Percentiles rank a stretch among this genome's conserved stretches.
Conservation (phyloP, 2,797 vertebrate genomes). For the Myotis vivesi region DNA sequence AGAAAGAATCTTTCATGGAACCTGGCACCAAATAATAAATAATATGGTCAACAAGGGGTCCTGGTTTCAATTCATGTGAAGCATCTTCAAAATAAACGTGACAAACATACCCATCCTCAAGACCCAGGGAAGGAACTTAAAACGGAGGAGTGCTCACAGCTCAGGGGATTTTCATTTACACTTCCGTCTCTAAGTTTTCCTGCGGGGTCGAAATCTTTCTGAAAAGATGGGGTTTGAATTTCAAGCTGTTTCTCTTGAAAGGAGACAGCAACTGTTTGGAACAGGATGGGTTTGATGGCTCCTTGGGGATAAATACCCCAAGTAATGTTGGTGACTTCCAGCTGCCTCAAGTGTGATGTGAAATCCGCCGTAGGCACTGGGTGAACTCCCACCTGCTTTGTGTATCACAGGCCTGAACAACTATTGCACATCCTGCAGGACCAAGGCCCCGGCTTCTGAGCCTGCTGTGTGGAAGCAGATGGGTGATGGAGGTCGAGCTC, state of each 20-base stretch:
- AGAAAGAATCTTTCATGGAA: neutral
- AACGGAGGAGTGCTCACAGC: neutral
- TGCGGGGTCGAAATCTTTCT: conserved; percentile 41
- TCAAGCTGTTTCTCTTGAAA: conserved; percentile 25
- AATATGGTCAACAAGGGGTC: neutral
- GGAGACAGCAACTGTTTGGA: neutral
- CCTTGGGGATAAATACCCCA: neutral
- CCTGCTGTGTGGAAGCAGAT: neutral
- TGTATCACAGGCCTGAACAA: neutral
- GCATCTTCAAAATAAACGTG: neutral
- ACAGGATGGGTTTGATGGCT: neutral
- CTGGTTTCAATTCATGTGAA: neutral
- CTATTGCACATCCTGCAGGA: neutral
- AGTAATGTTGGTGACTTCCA: neutral
- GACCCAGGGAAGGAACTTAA: neutral
- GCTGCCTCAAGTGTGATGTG: neutral
- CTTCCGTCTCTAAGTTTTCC: neutral
- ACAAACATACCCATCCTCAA: neutral
- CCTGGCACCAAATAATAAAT: neutral
- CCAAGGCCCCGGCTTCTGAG: neutral
- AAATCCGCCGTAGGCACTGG: neutral
- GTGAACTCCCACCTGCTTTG: neutral
- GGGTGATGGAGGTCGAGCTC: neutral
- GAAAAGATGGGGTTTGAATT: conserved; percentile 41
- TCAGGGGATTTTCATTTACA: conserved; percentile 7